Evolutionary conservation across 1,140 invertebrate genomes (phyloP).

Genomic region (Danaus plexippus): DNA sequence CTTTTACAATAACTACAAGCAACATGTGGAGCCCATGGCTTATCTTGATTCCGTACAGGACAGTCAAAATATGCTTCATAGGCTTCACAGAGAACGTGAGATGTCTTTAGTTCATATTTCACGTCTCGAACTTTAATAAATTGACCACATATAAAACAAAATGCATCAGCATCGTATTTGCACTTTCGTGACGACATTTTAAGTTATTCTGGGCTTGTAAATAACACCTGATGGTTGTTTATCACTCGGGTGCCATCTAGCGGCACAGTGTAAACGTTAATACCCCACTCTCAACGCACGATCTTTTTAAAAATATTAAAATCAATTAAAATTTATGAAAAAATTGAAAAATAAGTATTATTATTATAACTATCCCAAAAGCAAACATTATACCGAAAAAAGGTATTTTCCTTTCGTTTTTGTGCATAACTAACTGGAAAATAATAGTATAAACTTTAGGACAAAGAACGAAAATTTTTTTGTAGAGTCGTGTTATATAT

Average conservation of each 20-base stretch:
- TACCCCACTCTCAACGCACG: slow-evolving; percentile 15
- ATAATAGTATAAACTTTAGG: too few species aligned
- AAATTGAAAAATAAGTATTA: too few species aligned
- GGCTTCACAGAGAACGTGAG: slow-evolving; percentile 21
- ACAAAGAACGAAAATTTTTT: too few species aligned
- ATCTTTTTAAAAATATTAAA: slow-evolving; percentile 23
- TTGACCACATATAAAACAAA: slow-evolving; percentile 11
- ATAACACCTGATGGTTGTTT: too few species aligned
- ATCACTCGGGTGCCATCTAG: too few species aligned
- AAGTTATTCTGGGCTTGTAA: slow-evolving; percentile 12
- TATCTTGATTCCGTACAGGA: slow-evolving; percentile 25
- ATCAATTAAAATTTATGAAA: slow-evolving; percentile 19
- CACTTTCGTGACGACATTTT: slow-evolving; percentile 16
- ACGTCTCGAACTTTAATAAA: slow-evolving; percentile 24
- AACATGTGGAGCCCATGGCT: slow-evolving; percentile 22
- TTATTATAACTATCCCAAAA: too few species aligned
- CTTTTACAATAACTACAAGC: slow-evolving; percentile 25
- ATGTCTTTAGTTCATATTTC: slow-evolving; percentile 1
- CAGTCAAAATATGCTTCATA: slow-evolving; percentile 20
- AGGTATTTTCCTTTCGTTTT: too few species aligned
- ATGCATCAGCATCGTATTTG: too few species aligned
- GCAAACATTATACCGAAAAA: too few species aligned
- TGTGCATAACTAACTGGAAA: too few species aligned
- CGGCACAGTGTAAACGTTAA: slow-evolving; percentile 18
- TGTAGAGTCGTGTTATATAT: too few species aligned